phyloP scores from a whole-genome alignment of 2,797 vertebrate species.

The Acrocephalus scirpaceus region DNA sequence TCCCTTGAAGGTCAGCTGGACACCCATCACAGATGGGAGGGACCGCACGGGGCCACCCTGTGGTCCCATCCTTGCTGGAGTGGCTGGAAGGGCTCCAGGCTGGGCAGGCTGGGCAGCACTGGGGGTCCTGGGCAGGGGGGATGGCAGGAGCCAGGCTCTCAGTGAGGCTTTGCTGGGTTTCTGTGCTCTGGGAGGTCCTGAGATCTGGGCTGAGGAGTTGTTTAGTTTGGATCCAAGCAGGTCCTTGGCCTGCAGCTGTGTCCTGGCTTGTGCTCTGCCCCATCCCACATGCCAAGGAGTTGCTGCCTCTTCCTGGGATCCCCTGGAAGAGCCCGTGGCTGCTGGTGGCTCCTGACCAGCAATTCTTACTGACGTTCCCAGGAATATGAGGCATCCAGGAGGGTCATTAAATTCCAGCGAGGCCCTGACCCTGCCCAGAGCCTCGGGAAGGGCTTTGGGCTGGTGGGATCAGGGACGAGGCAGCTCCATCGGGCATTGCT shows the following conservation, averaged over 20 bases:
- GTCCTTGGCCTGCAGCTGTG: neutral
- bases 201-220: neutral
- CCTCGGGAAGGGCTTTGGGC: neutral
- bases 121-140: neutral
- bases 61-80: neutral
- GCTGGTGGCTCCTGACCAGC: neutral
- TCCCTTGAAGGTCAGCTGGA: conserved; percentile 57
- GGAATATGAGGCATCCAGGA: neutral
- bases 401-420: neutral
- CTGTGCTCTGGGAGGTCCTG: neutral
- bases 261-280: neutral
- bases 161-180: neutral
- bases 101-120: neutral
- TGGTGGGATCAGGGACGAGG: fast-evolving
- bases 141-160: neutral
- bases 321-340: neutral
- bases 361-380: fast-evolving
- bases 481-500: neutral
- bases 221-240: neutral
- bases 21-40: neutral
- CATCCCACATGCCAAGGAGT: fast-evolving
- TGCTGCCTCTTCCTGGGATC: neutral
- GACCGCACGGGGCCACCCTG: fast-evolving
- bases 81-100: neutral
- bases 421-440: neutral